Percentiles rank a stretch among this genome's conserved stretches.
Conservation (phyloP, 2,113 vertebrate genomes). For the Anser cygnoides region DNA sequence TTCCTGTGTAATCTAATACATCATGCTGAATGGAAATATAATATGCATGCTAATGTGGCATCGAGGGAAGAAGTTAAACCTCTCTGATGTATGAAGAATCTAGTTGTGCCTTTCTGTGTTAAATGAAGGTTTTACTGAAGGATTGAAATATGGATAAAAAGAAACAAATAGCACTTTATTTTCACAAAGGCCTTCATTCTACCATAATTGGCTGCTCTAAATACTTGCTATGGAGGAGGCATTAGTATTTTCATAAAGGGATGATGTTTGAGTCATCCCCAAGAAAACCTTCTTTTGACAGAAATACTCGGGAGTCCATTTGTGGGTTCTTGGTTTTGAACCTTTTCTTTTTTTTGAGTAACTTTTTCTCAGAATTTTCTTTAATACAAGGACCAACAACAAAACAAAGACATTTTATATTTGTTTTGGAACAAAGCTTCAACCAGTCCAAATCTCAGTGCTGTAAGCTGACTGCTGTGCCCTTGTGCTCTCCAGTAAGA, state of each 20-base stretch:
- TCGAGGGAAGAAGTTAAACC: background rate
- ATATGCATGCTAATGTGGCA: background rate
- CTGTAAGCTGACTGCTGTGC: background rate
- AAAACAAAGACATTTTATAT: background rate
- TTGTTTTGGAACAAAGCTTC: background rate
- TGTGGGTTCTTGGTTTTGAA: background rate
- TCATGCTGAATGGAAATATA: background rate
- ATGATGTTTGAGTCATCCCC: background rate
- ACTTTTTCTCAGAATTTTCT: background rate
- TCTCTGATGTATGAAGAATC: background rate
- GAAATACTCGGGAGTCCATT: background rate
- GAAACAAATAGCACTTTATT: slow-evolving; percentile 73
- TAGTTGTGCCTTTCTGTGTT: background rate
- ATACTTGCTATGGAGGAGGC: background rate
- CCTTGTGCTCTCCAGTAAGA: background rate
- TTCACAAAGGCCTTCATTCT: slow-evolving; percentile 23
- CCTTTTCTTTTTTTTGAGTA: background rate
- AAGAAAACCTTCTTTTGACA: background rate
- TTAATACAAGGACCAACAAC: slow-evolving; percentile 11
- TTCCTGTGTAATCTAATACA: background rate
- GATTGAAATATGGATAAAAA: background rate
- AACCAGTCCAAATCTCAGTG: background rate
- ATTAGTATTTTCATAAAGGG: slow-evolving; percentile 4
- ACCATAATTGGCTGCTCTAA: slow-evolving; percentile 33
- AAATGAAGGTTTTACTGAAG: background rate